phyloP scores from a whole-genome alignment of 2,113 vertebrate genomes.

The Phaetusa simplex region DNA sequence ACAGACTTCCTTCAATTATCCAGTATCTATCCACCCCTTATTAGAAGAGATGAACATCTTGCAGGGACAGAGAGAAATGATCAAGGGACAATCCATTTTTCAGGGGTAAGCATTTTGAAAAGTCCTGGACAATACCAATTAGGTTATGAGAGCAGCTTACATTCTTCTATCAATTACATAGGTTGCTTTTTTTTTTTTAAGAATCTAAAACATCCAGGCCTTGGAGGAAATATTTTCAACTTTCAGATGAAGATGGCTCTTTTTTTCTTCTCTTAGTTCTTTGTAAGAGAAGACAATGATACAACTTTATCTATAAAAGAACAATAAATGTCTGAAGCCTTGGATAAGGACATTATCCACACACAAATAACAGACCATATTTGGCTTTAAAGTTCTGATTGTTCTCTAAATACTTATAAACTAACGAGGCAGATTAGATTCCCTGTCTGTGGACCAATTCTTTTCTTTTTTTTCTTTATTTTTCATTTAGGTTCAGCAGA shows the following conservation, averaged over 20 bases:
- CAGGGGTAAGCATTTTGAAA: neutral
- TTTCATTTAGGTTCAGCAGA: neutral
- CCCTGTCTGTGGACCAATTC: neutral
- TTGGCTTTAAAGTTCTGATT: constrained; percentile 7
- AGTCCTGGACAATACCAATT: neutral
- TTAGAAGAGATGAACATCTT: neutral
- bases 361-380: neutral
- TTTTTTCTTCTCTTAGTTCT: neutral
- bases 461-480: neutral
- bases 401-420: neutral
- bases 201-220: neutral
- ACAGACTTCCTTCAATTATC: neutral
- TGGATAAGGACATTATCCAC: neutral
- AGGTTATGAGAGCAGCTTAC: neutral
- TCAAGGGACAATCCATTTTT: neutral
- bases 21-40: neutral
- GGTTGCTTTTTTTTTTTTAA: neutral
- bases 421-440: neutral
- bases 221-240: neutral
- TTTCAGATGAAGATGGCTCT: neutral
- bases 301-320: neutral
- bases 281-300: neutral
- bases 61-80: neutral
- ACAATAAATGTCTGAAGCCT: neutral
- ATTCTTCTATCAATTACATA: neutral